Evolutionary conservation across 2,797 vertebrate species (phyloP), one percentile per base, ranked within the genome.

Genomic region (Manis javanica): DNA sequence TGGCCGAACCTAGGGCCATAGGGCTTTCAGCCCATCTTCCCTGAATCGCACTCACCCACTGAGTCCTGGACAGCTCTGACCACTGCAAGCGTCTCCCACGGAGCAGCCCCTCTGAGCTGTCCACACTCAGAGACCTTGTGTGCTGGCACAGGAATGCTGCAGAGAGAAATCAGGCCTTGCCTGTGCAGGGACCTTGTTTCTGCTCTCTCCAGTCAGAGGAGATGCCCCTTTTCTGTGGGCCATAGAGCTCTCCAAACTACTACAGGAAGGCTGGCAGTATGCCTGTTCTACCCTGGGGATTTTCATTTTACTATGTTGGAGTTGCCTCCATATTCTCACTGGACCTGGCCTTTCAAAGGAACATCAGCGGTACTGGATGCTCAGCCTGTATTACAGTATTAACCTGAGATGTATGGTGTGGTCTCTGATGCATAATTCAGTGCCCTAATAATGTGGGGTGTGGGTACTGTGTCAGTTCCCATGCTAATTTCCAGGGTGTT

Each of bases 191-290:
- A 14, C 46, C 61, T 68, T 34, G 4, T 23, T 82, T 66, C 61
- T 59, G 34, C 49, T 53, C 51, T 94, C 3, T 13, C 31, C 34
- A 12, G 1, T 42, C 19, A 23, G 57, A 51, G 74, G 74, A 72
- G 42, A 34, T 39, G 13, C 39, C 57, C 8, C 59, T 75, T 26
- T 37, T 66, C 53, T 59, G 57, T 1, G 1, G 53, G 10, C 37
- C 14, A 1, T 7, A 9, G 19, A 78, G 24, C 61, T 77, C 42
- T 59, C 29, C 55, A 8, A 3, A 23, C 7, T 24, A 7, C 11
- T n/a, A 0, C 12, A 13, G 42, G 15, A 71, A 46, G 21, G 13
- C 29, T 46, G 46, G 46, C 24, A 3, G 0, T 1, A 0, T 24
- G 59, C 71, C 19, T 39, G 24, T 77, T 31, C 69, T 24, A 3